phyloP scores from a whole-genome alignment of 2,888 invertebrate genomes.

The Lamellibrachia columna region DNA sequence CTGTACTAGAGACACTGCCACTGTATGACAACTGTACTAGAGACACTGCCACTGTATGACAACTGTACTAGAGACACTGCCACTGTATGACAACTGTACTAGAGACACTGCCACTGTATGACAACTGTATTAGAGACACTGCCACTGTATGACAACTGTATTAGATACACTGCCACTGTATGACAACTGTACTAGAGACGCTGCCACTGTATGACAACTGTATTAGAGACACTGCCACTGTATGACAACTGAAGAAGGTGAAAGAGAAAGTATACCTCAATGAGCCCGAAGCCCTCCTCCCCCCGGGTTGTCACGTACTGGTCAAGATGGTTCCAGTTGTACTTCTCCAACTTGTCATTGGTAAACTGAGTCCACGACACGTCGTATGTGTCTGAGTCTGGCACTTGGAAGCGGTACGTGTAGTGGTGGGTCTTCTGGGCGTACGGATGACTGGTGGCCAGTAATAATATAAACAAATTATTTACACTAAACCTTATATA shows the following conservation, averaged over 20 bases:
- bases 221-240: not conserved
- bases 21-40: no score
- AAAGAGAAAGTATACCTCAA: slow-evolving; percentile 70
- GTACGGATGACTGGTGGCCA: slow-evolving; percentile 82
- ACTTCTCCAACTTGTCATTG: slow-evolving; percentile 93
- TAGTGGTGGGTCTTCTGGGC: slow-evolving; percentile 85
- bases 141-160: no score
- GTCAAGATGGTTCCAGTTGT: slow-evolving; percentile 97
- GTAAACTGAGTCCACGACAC: slow-evolving; percentile 94
- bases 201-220: no score
- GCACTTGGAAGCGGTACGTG: slow-evolving; percentile 64
- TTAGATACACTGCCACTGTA: no score
- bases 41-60: no score
- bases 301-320: slow-evolving; percentile 95
- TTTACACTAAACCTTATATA: not conserved
- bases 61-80: no score
- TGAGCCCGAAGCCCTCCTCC: slow-evolving; percentile 82
- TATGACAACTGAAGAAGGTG: no score
- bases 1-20: no score
- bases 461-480: not conserved
- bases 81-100: no score
- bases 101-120: no score
- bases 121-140: no score
- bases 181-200: no score
- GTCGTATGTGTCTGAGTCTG: slow-evolving; percentile 75